Percentiles rank a stretch among this genome's conserved stretches.
These are phyloP conservation scores for Oophaga sylvatica DNA, from an alignment of 2,797 vertebrate genomes.

Conservation along the genomic window DNA sequence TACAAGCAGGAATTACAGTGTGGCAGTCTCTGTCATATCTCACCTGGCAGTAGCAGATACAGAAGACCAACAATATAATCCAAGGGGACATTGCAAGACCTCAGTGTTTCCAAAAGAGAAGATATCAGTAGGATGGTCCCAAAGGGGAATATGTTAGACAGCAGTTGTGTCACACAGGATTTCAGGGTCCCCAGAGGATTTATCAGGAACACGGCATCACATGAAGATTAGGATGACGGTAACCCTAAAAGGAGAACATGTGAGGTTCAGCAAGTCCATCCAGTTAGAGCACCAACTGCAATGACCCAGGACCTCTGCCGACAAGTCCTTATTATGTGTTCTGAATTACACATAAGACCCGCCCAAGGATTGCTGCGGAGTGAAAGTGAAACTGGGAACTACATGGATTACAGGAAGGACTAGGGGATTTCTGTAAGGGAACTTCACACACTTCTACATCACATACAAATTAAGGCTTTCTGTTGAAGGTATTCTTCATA, in stretches of 20 bases:
- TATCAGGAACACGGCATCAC: background rate
- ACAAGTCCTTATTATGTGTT: background rate
- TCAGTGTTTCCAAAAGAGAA: background rate
- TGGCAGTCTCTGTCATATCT: background rate
- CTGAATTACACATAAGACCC: background rate
- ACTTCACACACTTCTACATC: background rate
- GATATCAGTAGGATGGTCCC: background rate
- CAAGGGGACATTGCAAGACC: slow-evolving; percentile 20
- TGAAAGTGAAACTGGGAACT: slow-evolving; percentile 54
- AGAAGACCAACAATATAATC: slow-evolving; percentile 4
- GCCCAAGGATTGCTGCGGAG: slow-evolving; percentile 10
- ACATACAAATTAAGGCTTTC: background rate
- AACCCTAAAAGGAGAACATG: background rate
- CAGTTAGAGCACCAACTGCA: background rate
- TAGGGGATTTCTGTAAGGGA: slow-evolving; percentile 20
- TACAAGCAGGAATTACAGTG: background rate
- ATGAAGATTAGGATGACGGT: background rate
- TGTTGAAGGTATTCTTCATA: background rate
- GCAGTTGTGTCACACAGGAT: background rate
- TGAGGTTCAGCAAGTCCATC: background rate
- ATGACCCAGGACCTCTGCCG: background rate
- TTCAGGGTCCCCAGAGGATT: background rate
- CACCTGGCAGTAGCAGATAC: slow-evolving; percentile 23
- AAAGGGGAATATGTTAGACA: background rate
- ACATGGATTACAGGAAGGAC: background rate